These are phyloP conservation scores for Seriola rivoliana DNA, from an alignment of 2,113 vertebrate genomes.

Conservation along the genomic window DNA sequence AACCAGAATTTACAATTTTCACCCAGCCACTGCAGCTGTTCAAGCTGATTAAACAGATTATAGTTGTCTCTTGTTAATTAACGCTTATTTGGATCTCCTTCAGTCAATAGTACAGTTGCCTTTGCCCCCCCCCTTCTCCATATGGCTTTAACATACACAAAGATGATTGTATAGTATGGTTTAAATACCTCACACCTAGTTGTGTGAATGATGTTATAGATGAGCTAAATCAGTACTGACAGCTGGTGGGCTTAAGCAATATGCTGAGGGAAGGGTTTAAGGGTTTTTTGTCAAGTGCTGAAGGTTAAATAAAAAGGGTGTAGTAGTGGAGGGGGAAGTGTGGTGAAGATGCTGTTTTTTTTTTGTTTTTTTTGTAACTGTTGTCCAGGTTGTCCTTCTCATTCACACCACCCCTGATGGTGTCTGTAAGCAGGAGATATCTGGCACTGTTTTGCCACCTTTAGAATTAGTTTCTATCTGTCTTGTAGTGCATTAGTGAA, in stretches of 20 bases:
- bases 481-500: not conserved
- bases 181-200: slow-evolving; percentile 47
- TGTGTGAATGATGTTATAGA: slow-evolving; percentile 36
- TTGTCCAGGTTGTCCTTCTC: not conserved
- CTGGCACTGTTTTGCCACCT: not conserved
- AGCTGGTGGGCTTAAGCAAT: slow-evolving; percentile 42
- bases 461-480: not conserved
- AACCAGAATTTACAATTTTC: slow-evolving; percentile 37
- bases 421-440: not conserved
- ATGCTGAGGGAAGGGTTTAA: slow-evolving; percentile 47
- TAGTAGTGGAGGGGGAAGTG: not conserved
- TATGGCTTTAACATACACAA: slow-evolving; percentile 44
- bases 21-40: slow-evolving; percentile 56
- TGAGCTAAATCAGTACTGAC: slow-evolving; percentile 55
- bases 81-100: slow-evolving; percentile 46
- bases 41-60: slow-evolving; percentile 71
- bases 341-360: not conserved
- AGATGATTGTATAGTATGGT: slow-evolving; percentile 40
- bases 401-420: not conserved
- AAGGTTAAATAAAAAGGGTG: slow-evolving; percentile 47
- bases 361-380: not conserved
- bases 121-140: slow-evolving; percentile 9
- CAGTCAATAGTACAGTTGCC: slow-evolving; percentile 48
- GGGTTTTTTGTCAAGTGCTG: slow-evolving; percentile 40
- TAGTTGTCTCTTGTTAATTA: slow-evolving; percentile 65